Evolutionary conservation across 2,888 invertebrate genomes (phyloP).

Genomic region (Listrodromus nycthemerus): DNA sequence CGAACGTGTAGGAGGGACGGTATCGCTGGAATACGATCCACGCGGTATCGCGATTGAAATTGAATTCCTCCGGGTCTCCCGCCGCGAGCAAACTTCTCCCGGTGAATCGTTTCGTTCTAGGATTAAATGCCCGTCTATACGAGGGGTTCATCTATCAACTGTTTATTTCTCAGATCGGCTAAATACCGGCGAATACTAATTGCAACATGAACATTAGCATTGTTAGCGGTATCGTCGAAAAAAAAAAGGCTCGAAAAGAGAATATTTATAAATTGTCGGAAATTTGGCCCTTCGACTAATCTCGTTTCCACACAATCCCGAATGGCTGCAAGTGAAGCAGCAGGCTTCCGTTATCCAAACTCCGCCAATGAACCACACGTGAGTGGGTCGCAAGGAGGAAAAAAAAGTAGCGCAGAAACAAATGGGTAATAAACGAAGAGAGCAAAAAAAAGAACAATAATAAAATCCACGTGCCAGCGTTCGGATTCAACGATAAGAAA

Average conservation of each 20-base stretch:
- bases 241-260: constrained; percentile 4
- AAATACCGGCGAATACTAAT: not conserved
- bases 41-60: constrained; percentile 49
- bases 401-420: constrained; percentile 33
- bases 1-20: constrained; percentile 12
- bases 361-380: constrained; percentile 19
- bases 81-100: constrained; percentile 10
- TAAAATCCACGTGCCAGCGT: constrained; percentile 21
- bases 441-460: constrained; percentile 2
- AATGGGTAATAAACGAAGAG: not conserved
- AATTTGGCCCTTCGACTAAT: constrained; percentile 11
- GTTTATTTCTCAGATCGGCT: not conserved
- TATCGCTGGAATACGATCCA: constrained; percentile 13
- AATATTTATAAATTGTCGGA: constrained; percentile 1
- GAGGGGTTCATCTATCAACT: constrained; percentile 10
- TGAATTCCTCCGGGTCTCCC: constrained; percentile 42
- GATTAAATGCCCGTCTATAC: constrained; percentile 44
- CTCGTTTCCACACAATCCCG: constrained; percentile 19
- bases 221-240: not conserved
- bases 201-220: constrained; percentile 2
- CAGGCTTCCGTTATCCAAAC: constrained; percentile 17
- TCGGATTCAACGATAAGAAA: constrained; percentile 58
- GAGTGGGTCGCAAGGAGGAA: constrained; percentile 44
- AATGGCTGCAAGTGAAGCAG: constrained; percentile 7
- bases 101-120: constrained; percentile 43